Percentiles rank a stretch among this genome's conserved stretches.
Evolutionary conservation across 1,140 invertebrate species (phyloP).

Genomic region (Aphelinus certus): DNA sequence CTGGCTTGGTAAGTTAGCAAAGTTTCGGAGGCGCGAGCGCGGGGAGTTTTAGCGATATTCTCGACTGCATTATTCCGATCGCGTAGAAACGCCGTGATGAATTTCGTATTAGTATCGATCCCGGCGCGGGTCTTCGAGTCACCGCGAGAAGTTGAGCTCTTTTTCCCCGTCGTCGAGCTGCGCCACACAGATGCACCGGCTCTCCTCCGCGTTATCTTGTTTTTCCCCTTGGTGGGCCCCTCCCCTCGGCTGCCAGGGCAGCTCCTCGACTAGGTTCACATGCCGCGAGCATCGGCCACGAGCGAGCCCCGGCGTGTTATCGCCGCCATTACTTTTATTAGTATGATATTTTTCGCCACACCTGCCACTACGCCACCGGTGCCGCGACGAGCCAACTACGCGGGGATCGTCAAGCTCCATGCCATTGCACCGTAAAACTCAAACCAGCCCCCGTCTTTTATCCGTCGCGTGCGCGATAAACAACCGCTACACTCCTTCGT

Average conservation of each 20-base stretch:
- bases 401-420: slow-evolving; percentile 43
- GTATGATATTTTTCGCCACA: slow-evolving; percentile 54
- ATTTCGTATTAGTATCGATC: slow-evolving; percentile 43
- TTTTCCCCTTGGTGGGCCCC: no score
- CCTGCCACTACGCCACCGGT: slow-evolving; percentile 48
- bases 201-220: no score
- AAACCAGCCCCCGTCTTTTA: slow-evolving; percentile 27
- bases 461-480: slow-evolving; percentile 46
- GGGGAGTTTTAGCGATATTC: slow-evolving; percentile 9
- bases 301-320: slow-evolving; percentile 42
- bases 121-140: slow-evolving; percentile 12
- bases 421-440: slow-evolving; percentile 47
- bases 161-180: not conserved
- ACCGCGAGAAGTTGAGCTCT: not conserved
- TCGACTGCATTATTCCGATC: slow-evolving; percentile 25
- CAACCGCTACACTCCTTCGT: slow-evolving; percentile 51
- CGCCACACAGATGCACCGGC: not conserved
- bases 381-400: slow-evolving; percentile 47
- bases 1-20: slow-evolving; percentile 10
- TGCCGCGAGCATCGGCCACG: slow-evolving; percentile 24
- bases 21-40: not conserved
- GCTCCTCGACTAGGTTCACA: slow-evolving; percentile 40
- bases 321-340: slow-evolving; percentile 58
- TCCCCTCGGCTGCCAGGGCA: no score
- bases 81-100: slow-evolving; percentile 29